phyloP scores from a whole-genome alignment of 2,888 invertebrate genomes.

The Drosophila parthenogenetica region DNA sequence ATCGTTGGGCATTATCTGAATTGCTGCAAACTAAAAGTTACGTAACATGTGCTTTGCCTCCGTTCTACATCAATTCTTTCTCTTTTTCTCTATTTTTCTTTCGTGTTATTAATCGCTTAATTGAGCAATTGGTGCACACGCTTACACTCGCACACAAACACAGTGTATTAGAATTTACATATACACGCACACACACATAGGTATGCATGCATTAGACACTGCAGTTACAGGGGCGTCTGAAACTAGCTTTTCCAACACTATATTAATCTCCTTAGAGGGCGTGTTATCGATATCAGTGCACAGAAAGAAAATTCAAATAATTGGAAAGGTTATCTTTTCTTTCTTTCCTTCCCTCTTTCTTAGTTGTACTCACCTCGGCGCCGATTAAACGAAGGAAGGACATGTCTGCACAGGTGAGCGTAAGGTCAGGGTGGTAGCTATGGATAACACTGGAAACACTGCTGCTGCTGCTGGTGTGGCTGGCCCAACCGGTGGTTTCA shows the following conservation, averaged over 20 bases:
- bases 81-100: constrained; percentile 10
- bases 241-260: constrained; percentile 26
- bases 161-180: constrained; percentile 10
- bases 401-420: constrained; percentile 65
- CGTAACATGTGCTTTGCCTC: constrained; percentile 44
- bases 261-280: constrained; percentile 1
- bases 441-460: constrained; percentile 44
- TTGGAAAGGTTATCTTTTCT: neutral
- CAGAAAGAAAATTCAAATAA: neutral
- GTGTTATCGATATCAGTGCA: constrained; percentile 31
- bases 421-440: constrained; percentile 26
- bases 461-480: constrained; percentile 32
- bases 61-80: constrained; percentile 16
- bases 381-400: constrained; percentile 82
- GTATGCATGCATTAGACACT: constrained; percentile 8
- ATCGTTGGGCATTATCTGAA: constrained; percentile 45
- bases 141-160: neutral
- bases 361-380: constrained; percentile 79
- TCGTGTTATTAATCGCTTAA: constrained; percentile 13
- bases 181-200: constrained; percentile 11
- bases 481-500: constrained; percentile 73
- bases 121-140: constrained; percentile 19
- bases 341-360: too few relatives aligned
- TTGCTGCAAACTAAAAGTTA: constrained; percentile 40
- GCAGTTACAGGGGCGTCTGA: constrained; percentile 6